phyloP scores from a whole-genome alignment of 1,140 invertebrate species.

The Scaptomyza graminum region DNA sequence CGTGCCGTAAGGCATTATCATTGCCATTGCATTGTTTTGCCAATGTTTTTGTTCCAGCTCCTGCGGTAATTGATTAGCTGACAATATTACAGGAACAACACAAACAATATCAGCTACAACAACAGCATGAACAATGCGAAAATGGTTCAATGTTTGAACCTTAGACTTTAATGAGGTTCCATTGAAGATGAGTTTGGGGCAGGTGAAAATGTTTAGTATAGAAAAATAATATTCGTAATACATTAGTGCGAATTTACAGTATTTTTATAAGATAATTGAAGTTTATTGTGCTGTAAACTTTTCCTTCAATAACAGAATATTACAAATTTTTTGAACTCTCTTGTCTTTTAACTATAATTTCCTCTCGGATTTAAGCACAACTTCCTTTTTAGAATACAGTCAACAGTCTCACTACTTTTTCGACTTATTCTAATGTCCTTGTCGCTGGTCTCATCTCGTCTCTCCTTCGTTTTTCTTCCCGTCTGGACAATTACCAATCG shows the following conservation, averaged over 20 bases:
- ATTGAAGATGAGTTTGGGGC: not conserved
- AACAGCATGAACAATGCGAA: conserved; percentile 22
- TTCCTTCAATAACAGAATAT: no score
- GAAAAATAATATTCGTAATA: not conserved
- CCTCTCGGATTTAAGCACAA: not conserved
- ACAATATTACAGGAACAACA: conserved; percentile 21
- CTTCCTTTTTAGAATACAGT: not conserved
- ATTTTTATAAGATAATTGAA: no score
- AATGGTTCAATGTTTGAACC: conserved; percentile 11
- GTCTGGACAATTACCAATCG: conserved; percentile 57
- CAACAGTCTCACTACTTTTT: not conserved
- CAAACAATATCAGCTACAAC: conserved; percentile 20
- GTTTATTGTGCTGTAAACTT: no score
- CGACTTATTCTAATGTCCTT: conserved; percentile 12
- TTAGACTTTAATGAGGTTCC: conserved; percentile 13
- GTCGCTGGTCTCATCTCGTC: conserved; percentile 3
- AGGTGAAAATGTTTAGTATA: conserved; percentile 13
- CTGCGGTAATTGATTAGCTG: conserved; percentile 71
- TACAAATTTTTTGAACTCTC: no score
- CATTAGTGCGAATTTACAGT: not conserved
- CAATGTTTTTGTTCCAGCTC: conserved; percentile 48
- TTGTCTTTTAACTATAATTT: not conserved
- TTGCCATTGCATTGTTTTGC: conserved; percentile 26
- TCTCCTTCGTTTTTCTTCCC: conserved; percentile 3
- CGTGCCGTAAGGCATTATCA: conserved; percentile 50